Percentiles rank a stretch among this genome's conserved stretches.
These are phyloP conservation scores for Coronaproctus castanopsis DNA, from an alignment of 2,888 invertebrate species.

Conservation along the genomic window DNA sequence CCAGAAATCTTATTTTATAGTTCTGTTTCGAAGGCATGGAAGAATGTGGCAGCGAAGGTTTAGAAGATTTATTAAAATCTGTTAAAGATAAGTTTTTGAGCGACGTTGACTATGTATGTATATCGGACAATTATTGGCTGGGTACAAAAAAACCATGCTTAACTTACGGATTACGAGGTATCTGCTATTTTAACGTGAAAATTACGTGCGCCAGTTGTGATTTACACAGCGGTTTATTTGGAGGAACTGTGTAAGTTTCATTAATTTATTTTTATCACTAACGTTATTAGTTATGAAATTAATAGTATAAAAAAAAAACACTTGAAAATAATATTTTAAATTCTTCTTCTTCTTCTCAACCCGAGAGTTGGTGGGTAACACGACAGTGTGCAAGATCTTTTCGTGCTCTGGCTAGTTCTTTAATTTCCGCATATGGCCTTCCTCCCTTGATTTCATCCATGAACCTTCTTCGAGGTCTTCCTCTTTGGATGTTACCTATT, in stretches of 20 bases:
- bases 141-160: slow-evolving; percentile 92
- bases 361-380: too few species aligned
- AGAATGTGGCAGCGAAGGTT: slow-evolving; percentile 88
- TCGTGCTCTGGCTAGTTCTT: too few species aligned
- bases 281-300: too few species aligned
- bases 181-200: slow-evolving; percentile 76
- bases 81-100: slow-evolving; percentile 58
- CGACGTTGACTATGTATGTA: slow-evolving; percentile 81
- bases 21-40: slow-evolving; percentile 98
- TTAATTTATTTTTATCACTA: too few species aligned
- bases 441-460: too few species aligned
- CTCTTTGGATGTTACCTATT: too few species aligned
- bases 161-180: slow-evolving; percentile 85
- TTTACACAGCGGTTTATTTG: slow-evolving; percentile 88
- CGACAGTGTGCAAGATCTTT: too few species aligned
- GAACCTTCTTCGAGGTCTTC: too few species aligned
- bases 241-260: slow-evolving; percentile 63
- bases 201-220: slow-evolving; percentile 77
- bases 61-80: slow-evolving; percentile 57
- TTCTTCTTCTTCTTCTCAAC: slow-evolving; percentile 2
- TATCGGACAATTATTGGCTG: slow-evolving; percentile 97
- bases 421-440: too few species aligned
- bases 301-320: too few species aligned
- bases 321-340: too few species aligned
- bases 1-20: slow-evolving; percentile 26